phyloP scores from a whole-genome alignment of 2,797 vertebrate genomes.

The Bradypus variegatus region DNA sequence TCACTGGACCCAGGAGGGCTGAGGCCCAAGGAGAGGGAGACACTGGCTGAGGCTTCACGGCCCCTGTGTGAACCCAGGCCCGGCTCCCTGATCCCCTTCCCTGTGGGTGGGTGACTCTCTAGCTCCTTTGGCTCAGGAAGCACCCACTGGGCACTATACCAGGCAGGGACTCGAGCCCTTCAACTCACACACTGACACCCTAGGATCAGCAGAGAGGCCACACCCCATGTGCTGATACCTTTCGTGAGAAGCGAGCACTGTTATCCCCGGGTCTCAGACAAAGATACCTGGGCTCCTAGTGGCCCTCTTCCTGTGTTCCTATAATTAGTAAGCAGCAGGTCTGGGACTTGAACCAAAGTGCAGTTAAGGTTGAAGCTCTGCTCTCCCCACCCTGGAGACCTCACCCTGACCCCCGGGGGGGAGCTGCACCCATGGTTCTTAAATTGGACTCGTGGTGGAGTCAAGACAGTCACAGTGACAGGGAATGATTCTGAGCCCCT shows the following conservation, averaged over 20 bases:
- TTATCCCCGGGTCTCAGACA: neutral
- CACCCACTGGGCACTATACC: neutral
- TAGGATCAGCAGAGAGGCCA: no score
- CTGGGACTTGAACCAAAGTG: neutral
- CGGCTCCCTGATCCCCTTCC: neutral
- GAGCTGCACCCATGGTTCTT: neutral
- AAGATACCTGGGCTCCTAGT: neutral
- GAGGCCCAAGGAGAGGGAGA: neutral
- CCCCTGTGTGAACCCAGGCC: neutral
- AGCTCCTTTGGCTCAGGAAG: neutral
- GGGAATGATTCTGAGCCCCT: neutral
- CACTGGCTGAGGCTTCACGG: neutral
- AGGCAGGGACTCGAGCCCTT: neutral
- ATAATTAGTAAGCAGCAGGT: neutral
- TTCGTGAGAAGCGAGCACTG: neutral
- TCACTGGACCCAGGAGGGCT: neutral
- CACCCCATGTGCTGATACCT: no score
- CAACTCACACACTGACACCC: neutral
- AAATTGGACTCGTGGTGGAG: neutral
- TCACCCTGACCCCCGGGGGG: neutral
- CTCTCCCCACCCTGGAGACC: neutral
- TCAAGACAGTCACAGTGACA: neutral
- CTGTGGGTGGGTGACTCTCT: neutral
- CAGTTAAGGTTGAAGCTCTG: neutral
- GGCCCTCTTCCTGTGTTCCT: neutral